These are phyloP conservation scores for Cynopterus sphinx DNA, from an alignment of 2,797 vertebrate genomes.

Conservation along the genomic window DNA sequence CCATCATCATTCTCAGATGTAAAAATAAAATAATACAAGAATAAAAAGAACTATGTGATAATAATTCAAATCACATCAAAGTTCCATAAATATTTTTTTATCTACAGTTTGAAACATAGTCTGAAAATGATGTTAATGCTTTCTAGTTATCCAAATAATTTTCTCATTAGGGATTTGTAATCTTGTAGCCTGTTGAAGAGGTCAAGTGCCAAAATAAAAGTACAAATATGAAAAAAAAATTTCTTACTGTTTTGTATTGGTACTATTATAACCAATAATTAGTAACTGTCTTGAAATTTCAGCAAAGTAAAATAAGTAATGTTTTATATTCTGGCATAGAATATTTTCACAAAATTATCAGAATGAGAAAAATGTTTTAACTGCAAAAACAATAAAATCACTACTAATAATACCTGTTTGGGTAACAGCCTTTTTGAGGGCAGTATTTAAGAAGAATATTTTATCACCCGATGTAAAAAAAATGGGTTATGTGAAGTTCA, in stretches of 20 bases:
- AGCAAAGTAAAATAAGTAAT: constrained; percentile 20
- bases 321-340: not conserved
- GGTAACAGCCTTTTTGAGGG: not conserved
- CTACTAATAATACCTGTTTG: not conserved
- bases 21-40: not conserved
- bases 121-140: constrained; percentile 15
- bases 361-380: not conserved
- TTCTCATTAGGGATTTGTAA: not conserved
- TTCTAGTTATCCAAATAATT: not conserved
- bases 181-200: not conserved
- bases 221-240: not conserved
- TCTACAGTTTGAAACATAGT: not conserved
- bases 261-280: constrained; percentile 10
- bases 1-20: not conserved
- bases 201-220: constrained; percentile 17
- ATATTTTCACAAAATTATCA: not conserved
- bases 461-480: not conserved
- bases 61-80: constrained; percentile 31
- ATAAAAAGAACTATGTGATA: constrained; percentile 22
- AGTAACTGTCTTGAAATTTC: constrained; percentile 37
- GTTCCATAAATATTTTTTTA: not conserved
- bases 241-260: not conserved
- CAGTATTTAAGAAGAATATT: constrained; percentile 11
- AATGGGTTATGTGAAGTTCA: not conserved
- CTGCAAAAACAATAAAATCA: not conserved